Base-by-base conservation (phyloP, 2,888 invertebrate species). In the Diachrysia chrysitis region DNA sequence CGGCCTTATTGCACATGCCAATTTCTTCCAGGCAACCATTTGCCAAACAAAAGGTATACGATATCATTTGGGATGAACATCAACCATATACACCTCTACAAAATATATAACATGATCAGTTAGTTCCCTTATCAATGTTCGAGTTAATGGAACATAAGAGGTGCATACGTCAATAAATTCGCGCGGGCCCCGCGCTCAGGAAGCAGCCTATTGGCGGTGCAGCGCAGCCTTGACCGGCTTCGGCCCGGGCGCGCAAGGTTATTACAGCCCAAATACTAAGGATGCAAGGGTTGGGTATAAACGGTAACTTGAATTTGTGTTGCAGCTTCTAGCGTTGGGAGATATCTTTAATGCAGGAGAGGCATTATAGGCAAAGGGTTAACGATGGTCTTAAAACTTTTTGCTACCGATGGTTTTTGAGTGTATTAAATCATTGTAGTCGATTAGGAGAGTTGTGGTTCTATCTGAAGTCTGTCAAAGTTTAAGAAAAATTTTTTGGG, bases 171-270 rank as follows among this genome's bases (percentile, higher is more conserved):
- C 66, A 72, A 78, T 74, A 71, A n/a, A 12, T 42, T 65, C 62
- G 37, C 60, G 60, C 42, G 14, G 37, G 12, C 14, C 17, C 23
- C 63, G 59, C 69, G 66, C 62, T 55, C 72, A 78, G 82, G 72
- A 79, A 78, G 68, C 21, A 9, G 55, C 42, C 48, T 67, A 72
- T 81, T 75, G 79, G 58, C 37, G 71, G 53, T 63, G 68, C 64
- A 58, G 17, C 37, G 35, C 19, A 63, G 53, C 79, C 79, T 81
- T 79, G 79, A 75, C 74, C 74, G 63, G 2, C 67, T 75, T 53
- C 61, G 17, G 19, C 74, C 69, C 78, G 63, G 32, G n/a, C 46
- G 12, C 25, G 21, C 66, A 61, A 77, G 73, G 74, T 54, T 54
- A 16, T 25, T 25, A 29, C 14, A 25, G n/a, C 14, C 12, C 25